Conservation (phyloP, 1,140 invertebrate species). For the Phocides pigmalion region DNA sequence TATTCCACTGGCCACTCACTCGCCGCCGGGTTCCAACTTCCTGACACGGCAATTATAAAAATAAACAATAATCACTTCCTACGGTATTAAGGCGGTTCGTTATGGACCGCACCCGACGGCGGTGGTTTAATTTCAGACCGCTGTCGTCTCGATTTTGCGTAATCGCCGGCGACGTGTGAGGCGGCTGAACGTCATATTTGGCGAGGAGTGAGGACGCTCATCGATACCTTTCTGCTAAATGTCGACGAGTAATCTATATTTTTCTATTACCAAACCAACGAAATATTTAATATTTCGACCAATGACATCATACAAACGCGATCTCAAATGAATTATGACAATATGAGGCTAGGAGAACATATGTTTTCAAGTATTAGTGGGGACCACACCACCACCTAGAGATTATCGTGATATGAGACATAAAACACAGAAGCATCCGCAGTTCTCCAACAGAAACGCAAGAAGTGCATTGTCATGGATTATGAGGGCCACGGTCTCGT, state of each 20-base stretch:
- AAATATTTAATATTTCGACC: too few relatives aligned
- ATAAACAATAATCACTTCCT: slow-evolving; percentile 82
- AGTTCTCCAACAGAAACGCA: too few relatives aligned
- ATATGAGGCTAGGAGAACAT: too few relatives aligned
- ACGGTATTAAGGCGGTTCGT: slow-evolving; percentile 59
- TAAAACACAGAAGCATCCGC: too few relatives aligned
- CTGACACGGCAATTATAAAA: slow-evolving; percentile 73
- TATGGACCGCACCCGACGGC: slow-evolving; percentile 41
- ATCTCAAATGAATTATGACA: too few relatives aligned
- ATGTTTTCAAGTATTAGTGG: too few relatives aligned
- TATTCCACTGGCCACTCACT: slow-evolving; percentile 44
- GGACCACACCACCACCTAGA: too few relatives aligned
- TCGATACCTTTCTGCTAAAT: background rate
- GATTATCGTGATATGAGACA: too few relatives aligned
- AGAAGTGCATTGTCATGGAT: too few relatives aligned
- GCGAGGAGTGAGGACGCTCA: slow-evolving; percentile 9
- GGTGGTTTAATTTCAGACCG: slow-evolving; percentile 62
- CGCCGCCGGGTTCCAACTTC: slow-evolving; percentile 53
- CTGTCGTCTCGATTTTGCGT: slow-evolving; percentile 34
- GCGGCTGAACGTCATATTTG: slow-evolving; percentile 14
- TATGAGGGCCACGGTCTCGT: too few relatives aligned
- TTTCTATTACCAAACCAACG: background rate
- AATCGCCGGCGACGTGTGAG: slow-evolving; percentile 28
- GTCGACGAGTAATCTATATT: background rate
- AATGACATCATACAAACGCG: too few relatives aligned